Evolutionary conservation across 2,113 vertebrate species (phyloP).

Genomic region (Piprites chloris): DNA sequence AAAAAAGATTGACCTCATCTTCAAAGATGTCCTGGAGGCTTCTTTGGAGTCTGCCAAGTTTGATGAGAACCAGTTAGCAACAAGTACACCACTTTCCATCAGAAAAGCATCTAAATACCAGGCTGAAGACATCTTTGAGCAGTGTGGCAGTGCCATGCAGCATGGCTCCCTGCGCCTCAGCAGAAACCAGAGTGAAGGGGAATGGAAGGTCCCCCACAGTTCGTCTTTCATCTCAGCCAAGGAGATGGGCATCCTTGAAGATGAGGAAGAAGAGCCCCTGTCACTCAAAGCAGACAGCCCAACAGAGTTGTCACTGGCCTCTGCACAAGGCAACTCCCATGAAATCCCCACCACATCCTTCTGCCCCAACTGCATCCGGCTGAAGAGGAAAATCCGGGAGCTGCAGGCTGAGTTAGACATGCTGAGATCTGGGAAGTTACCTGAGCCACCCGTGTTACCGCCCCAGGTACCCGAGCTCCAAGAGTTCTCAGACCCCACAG

Average conservation of each 20-base stretch:
- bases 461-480: conserved; percentile 84
- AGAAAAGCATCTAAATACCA: conserved; percentile 74
- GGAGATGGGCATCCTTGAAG: conserved; percentile 68
- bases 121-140: conserved; percentile 66
- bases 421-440: conserved; percentile 81
- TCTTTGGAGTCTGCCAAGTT: conserved; percentile 80
- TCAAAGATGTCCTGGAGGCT: conserved; percentile 90
- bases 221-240: conserved; percentile 59
- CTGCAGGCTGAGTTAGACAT: conserved; percentile 90
- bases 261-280: conserved; percentile 73
- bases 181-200: conserved; percentile 65
- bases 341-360: conserved; percentile 89
- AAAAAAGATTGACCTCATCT: conserved; percentile 94
- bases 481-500: conserved; percentile 85
- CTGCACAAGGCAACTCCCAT: conserved; percentile 63
- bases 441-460: conserved; percentile 62
- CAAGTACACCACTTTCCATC: conserved; percentile 73
- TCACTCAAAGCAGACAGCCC: conserved; percentile 83
- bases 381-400: conserved; percentile 90
- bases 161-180: conserved; percentile 41
- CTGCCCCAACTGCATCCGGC: conserved; percentile 91
- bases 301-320: conserved; percentile 71
- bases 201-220: conserved; percentile 70
- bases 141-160: conserved; percentile 47
- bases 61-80: conserved; percentile 70